Conservation (phyloP, 2,113 vertebrate species). For the Empidonax alnorum region DNA sequence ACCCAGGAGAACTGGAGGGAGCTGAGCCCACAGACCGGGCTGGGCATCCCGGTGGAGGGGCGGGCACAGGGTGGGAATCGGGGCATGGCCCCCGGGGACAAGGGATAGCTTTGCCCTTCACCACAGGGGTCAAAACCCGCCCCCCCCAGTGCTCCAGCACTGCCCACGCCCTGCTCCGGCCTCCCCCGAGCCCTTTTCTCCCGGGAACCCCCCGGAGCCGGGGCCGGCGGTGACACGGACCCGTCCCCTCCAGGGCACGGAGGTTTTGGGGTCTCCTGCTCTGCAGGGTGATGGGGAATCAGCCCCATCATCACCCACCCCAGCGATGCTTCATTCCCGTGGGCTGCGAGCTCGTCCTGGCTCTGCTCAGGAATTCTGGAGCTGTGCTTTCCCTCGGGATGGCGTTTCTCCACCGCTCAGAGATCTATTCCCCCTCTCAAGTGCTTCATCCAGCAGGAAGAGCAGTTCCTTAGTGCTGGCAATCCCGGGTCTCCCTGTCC, state of each 20-base stretch:
- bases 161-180: fast-evolving
- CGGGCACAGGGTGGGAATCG: background rate
- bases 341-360: background rate
- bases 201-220: fast-evolving
- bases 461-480: fast-evolving
- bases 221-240: background rate
- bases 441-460: background rate
- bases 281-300: fast-evolving
- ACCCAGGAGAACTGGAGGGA: background rate
- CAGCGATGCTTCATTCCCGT: background rate
- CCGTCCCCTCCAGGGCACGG: fast-evolving
- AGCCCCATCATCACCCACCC: fast-evolving
- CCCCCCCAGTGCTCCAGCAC: background rate
- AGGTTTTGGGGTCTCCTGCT: background rate
- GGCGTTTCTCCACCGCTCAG: background rate
- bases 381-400: background rate
- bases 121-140: background rate
- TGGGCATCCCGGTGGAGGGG: no score
- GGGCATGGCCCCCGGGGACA: background rate
- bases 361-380: fast-evolving
- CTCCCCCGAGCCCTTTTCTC: background rate
- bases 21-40: background rate
- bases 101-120: background rate
- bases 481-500: fast-evolving
- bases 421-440: background rate